Evolutionary conservation across 1,140 invertebrate species (phyloP).

Genomic region (Anagrus nilaparvatae): DNA sequence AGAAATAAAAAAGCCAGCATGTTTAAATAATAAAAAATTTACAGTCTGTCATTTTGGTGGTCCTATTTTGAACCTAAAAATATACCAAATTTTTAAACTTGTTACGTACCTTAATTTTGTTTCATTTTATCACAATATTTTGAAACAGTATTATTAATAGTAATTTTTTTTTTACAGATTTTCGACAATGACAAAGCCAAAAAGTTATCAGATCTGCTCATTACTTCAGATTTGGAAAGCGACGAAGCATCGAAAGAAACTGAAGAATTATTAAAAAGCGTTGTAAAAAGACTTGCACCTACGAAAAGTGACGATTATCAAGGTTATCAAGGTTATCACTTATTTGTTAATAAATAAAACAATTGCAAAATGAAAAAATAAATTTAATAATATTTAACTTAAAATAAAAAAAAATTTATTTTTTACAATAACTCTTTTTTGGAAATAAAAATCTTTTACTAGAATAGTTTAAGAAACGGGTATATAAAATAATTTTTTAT

Average conservation of each 20-base stretch:
- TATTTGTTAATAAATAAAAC: constrained; percentile 22
- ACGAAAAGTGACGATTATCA: constrained; percentile 42
- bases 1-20: too few relatives aligned
- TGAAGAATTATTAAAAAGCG: constrained; percentile 31
- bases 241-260: constrained; percentile 34
- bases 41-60: too few relatives aligned
- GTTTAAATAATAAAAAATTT: too few relatives aligned
- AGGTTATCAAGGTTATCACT: constrained; percentile 35
- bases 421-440: constrained; percentile 29
- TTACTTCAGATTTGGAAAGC: constrained; percentile 33
- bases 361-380: not conserved
- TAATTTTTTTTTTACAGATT: constrained; percentile 24
- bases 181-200: constrained; percentile 24
- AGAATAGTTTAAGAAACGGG: constrained; percentile 38
- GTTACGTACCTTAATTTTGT: too few relatives aligned
- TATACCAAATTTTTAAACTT: too few relatives aligned
- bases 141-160: too few relatives aligned
- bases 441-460: constrained; percentile 37
- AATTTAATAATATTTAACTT: not conserved
- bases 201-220: constrained; percentile 32
- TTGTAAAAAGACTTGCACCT: constrained; percentile 36
- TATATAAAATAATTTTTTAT: too few relatives aligned
- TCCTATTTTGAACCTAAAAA: not conserved
- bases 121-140: too few relatives aligned
- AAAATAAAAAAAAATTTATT: not conserved